Percentiles rank a stretch among this genome's conserved stretches.
Evolutionary conservation across 2,113 vertebrate species (phyloP).

Genomic region (Naja naja): DNA sequence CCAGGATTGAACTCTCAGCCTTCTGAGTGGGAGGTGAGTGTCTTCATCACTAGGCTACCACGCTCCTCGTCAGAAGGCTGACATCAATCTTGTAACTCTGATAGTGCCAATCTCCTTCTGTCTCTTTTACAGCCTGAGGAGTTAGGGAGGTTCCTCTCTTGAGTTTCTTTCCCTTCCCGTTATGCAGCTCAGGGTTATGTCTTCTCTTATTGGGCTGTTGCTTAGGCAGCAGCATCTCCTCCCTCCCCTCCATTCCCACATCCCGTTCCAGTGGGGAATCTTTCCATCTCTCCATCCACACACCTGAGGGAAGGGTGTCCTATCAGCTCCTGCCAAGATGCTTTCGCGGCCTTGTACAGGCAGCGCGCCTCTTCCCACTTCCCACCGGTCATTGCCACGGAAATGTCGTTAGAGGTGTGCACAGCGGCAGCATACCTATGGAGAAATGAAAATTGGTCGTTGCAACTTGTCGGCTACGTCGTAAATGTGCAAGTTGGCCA

Average conservation of each 20-base stretch:
- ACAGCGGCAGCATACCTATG: conserved; percentile 82
- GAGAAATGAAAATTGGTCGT: neutral
- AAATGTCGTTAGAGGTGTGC: conserved; percentile 78
- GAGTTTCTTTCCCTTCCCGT: neutral
- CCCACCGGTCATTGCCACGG: conserved; percentile 76
- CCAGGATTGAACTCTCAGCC: neutral
- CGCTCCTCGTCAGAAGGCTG: neutral
- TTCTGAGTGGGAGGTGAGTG: neutral
- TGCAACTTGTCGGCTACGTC: neutral
- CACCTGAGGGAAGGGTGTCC: conserved; percentile 80
- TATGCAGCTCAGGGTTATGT: neutral
- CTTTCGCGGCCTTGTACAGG: conserved; percentile 75
- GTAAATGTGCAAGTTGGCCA: neutral
- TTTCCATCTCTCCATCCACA: neutral
- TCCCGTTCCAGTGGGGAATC: neutral
- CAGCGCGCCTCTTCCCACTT: conserved; percentile 82
- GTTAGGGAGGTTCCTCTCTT: neutral
- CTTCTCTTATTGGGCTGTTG: neutral
- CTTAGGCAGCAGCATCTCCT: neutral
- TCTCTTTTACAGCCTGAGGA: neutral
- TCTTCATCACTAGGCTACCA: neutral
- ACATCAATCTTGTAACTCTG: neutral
- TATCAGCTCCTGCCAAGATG: conserved; percentile 75
- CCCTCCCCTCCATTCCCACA: neutral
- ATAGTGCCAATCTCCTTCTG: neutral